A percentile compares a stretch with the other conserved stretches of the same genome.
These are phyloP conservation scores for Cololabis saira DNA, from an alignment of 2,113 vertebrate species.

Conservation along the genomic window DNA sequence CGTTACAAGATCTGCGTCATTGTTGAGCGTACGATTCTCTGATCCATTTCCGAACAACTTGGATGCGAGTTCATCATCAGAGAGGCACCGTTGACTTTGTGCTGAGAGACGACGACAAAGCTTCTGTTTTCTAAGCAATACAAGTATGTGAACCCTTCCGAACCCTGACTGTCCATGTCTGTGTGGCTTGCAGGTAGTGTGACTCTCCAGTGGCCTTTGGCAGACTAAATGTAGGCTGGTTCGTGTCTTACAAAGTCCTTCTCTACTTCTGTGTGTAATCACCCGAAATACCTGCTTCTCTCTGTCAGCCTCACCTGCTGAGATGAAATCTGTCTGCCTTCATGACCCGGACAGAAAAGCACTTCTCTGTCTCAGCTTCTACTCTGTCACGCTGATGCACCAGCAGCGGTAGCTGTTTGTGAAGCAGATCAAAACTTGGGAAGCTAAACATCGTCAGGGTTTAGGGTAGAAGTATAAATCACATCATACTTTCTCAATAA, in stretches of 20 bases:
- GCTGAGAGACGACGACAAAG: too few relatives aligned
- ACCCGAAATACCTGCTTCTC: conserved; percentile 26
- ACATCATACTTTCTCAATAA: conserved; percentile 53
- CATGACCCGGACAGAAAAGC: conserved; percentile 21
- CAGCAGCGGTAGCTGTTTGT: conserved; percentile 53
- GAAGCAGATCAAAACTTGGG: conserved; percentile 50
- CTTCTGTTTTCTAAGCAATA: conserved; percentile 65
- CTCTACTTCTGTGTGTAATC: conserved; percentile 27
- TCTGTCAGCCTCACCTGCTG: conserved; percentile 30
- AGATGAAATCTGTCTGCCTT: conserved; percentile 62
- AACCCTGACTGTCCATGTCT: conserved; percentile 35
- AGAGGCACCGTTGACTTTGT: neutral
- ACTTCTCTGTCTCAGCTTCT: conserved; percentile 19
- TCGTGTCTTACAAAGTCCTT: conserved; percentile 30
- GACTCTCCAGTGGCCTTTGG: conserved; percentile 56
- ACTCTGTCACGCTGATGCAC: conserved; percentile 28
- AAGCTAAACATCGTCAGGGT: conserved; percentile 53
- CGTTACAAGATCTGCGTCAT: too few relatives aligned
- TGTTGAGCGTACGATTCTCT: too few relatives aligned
- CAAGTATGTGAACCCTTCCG: conserved; percentile 46
- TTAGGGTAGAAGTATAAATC: conserved; percentile 62
- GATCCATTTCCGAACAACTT: too few relatives aligned
- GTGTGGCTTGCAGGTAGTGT: conserved; percentile 25
- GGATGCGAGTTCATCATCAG: neutral
- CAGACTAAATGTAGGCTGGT: conserved; percentile 56